Base-by-base conservation (phyloP, 2,888 invertebrate species). In the Nomada hirtipes region DNA sequence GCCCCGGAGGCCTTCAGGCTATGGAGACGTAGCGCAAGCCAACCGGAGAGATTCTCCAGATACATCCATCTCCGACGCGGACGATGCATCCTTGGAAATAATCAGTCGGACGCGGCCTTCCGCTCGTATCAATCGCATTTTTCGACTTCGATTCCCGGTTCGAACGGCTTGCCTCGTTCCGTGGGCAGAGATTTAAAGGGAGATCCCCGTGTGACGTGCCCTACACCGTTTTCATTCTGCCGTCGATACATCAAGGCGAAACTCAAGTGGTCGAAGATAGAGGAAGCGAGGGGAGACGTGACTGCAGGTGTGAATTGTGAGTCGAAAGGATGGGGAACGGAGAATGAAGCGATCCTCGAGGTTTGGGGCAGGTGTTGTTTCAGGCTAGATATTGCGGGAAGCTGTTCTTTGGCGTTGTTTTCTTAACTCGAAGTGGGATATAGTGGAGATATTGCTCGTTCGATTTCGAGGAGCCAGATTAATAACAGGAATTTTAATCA, bases 1-100 rank as follows among this genome's bases (percentile, higher is more conserved):
- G 63, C 47, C 55, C 72, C 73, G 67, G 81, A 82, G 81, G 50
- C 76, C 80, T 88, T 59, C 67, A 57, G 63, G 69, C 61, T 76
- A 83, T 71, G 83, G 77, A 80, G 88, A 86, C 83, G 77, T 81
- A 79, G 86, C 79, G 79, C 69, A 65, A 79, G 52, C 78, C 84
- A 84, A 86, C 77, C 88, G 68, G 23, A 70, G 80, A 88, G 89
- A 89, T 86, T 53, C 77, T 36, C 74, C 77, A 80, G 83, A 82
- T 81, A 76, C 76, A 79, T 86, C 78, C 79, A 80, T 86, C 87
- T 77, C 53, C 61, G 72, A 76, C 76, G 74, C 59, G 79, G 64
- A 36, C 26, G 77, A 79, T 73, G 83, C 79, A 86, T 88, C 88
- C 88, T 88, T 88, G 89, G 73, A 79, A 89, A 88, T 88, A 88